Conservation (phyloP, 2,797 vertebrate genomes). For the Xenopus petersii region DNA sequence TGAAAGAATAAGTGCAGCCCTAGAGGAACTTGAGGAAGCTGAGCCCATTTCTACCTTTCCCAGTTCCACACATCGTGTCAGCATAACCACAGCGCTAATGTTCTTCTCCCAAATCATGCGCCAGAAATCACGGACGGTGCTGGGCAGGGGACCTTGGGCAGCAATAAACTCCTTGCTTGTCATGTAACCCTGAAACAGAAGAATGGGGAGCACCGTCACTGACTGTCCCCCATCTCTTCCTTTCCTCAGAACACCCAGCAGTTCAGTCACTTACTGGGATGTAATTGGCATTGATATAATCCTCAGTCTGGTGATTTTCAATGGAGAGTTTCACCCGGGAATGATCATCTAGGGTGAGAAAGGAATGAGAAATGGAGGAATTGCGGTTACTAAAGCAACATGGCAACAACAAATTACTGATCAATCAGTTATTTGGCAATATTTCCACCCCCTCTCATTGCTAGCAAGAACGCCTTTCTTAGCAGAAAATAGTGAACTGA, state of each 20-base stretch:
- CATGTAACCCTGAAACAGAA: constrained; percentile 77
- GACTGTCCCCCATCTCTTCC: no score
- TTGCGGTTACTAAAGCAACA: no score
- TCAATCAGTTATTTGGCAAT: no score
- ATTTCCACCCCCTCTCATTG: no score
- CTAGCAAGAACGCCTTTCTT: no score
- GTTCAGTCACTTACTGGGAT: constrained; percentile 76
- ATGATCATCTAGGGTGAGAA: constrained; percentile 75
- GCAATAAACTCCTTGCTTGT: constrained; percentile 89
- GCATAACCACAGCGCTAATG: constrained; percentile 85
- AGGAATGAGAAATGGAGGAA: neutral
- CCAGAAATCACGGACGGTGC: constrained; percentile 90
- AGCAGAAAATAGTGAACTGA: no score
- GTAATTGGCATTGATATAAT: constrained; percentile 96
- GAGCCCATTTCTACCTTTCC: constrained; percentile 73
- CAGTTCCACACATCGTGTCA: constrained; percentile 91
- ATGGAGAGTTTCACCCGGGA: constrained; percentile 90
- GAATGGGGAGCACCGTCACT: no score
- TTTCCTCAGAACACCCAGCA: no score
- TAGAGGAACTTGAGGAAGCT: no score
- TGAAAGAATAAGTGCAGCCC: no score
- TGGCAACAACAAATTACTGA: no score
- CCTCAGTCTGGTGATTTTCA: constrained; percentile 69
- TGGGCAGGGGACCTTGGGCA: constrained; percentile 90
- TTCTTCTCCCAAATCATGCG: constrained; percentile 96